Evolutionary conservation across 2,888 invertebrate species (phyloP).

Genomic region (Microctonus aethiopoides): DNA sequence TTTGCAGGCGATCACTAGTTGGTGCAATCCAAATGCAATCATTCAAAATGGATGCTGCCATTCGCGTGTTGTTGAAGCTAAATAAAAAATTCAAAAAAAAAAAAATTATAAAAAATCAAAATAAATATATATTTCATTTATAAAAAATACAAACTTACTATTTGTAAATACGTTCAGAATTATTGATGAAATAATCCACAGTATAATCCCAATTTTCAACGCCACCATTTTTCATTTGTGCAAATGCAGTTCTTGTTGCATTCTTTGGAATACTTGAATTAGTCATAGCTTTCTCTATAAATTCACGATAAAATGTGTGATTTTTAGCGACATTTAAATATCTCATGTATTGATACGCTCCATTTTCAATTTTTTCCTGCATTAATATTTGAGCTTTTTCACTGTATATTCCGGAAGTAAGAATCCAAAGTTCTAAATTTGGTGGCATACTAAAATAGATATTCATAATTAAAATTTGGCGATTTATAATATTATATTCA

Average conservation of each 20-base stretch:
- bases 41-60: slow-evolving; percentile 25
- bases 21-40: slow-evolving; percentile 32
- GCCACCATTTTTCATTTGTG: slow-evolving; percentile 30
- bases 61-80: slow-evolving; percentile 10
- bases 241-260: slow-evolving; percentile 32
- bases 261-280: slow-evolving; percentile 25
- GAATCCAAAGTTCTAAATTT: slow-evolving; percentile 66
- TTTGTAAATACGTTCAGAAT: slow-evolving; percentile 38
- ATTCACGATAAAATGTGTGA: slow-evolving; percentile 57
- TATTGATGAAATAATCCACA: slow-evolving; percentile 40
- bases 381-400: slow-evolving; percentile 30
- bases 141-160: slow-evolving; percentile 35
- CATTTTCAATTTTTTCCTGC: slow-evolving; percentile 37
- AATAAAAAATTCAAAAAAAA: not conserved
- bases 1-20: slow-evolving; percentile 32
- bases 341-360: slow-evolving; percentile 52
- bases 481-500: not conserved
- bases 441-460: slow-evolving; percentile 65
- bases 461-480: not conserved
- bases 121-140: not conserved
- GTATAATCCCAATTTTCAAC: slow-evolving; percentile 39
- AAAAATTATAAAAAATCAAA: not conserved
- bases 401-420: slow-evolving; percentile 66
- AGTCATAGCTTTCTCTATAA: slow-evolving; percentile 33
- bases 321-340: slow-evolving; percentile 65